Base-by-base conservation (phyloP, 2,113 vertebrate species). In the Pelobates fuscus region DNA sequence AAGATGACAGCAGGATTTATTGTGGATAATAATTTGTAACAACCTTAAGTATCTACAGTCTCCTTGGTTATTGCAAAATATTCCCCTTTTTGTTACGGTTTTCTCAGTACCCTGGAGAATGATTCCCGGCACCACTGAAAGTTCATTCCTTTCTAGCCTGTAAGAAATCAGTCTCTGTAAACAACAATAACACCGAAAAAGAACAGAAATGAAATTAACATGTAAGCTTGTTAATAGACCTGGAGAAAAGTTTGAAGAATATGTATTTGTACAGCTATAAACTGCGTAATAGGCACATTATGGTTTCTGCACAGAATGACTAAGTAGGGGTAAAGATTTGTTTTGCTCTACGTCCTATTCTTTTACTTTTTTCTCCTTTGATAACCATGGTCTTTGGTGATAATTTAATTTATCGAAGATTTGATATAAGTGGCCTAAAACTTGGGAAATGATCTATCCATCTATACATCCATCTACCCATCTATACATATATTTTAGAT, bases 1-100 rank as follows among this genome's bases (percentile, higher is more conserved):
- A 84, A 86, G 79, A 71, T 81, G 80, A 80, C 67, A 78, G 71
- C 32, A 81, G 78, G 80, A 85, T 87, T 86, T 84, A 80, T 87
- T 82, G 79, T 21, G 79, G 74, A 67, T 76, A 79, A 79, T 87
- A 79, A 79, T 87, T 83, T 83, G 64, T 81, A 71, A 70, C 76
- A 86, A 84, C 83, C 89, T 86, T 81, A 0, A 5, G 17, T 77
- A 77, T 78, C 80, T 61, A 1, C 62, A 67, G 57, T 25, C 77
- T 78, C 78, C 81, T 86, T 80, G 37, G 66, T 79, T 78, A 79
- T n/a, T 76, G 49, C 49, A 71, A 78, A 65, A n/a, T 30, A 70
- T 70, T 78, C 60, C 79, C 76, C 41, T 63, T 68, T 80, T 43
- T 12, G 29, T 12, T 77, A 64, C 57, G 43, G 37, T 78, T 80